Evolutionary conservation across 2,888 invertebrate species (phyloP), one percentile per base, ranked within the genome.

Genomic region (Eledone cirrhosa): DNA sequence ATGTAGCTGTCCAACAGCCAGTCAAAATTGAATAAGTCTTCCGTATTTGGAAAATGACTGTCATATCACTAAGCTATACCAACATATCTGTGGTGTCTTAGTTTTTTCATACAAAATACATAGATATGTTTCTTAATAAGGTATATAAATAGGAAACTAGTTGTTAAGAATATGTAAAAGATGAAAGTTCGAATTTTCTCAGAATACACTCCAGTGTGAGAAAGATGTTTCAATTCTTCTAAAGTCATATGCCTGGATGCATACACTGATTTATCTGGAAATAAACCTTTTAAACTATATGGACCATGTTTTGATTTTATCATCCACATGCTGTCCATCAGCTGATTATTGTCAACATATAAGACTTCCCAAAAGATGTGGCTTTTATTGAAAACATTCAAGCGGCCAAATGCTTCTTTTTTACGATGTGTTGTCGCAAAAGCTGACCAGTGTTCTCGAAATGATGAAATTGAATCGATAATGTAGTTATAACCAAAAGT

Each of bases 341-440:
- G 79, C 78, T 84, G 84, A 78, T 87, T 86, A 77, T 84, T 86
- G 33, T 75, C 76, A n/a, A 85, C 85, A 67, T 83, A 83, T 79
- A 83, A 78, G 8, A 85, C 85, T 78, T 86, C 85, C 88, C 88
- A 88, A 41, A 83, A 81, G 7, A 88, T 80, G 78, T 87, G 87
- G 19, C 86, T 84, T 11, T 83, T 83, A 81, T 88, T 87, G 41
- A 82, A 81, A 19, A 87, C 81, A 41, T 82, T 83, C 19, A 88
- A 80, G 27, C 82, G 81, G 22, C 84, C 87, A 80, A 84, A 87
- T 2, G 86, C 81, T 78, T 88, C 88, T 59, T 82, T 85, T 11
- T 82, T 81, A 19, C 78, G 80, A 19, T 85, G 84, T 27, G 85
- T 83, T 11, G 82, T 65, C 2, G 82, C 78, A 80, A 85, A 86